phyloP scores from a whole-genome alignment of 2,888 invertebrate species.

The Philhelius pedissequus region DNA sequence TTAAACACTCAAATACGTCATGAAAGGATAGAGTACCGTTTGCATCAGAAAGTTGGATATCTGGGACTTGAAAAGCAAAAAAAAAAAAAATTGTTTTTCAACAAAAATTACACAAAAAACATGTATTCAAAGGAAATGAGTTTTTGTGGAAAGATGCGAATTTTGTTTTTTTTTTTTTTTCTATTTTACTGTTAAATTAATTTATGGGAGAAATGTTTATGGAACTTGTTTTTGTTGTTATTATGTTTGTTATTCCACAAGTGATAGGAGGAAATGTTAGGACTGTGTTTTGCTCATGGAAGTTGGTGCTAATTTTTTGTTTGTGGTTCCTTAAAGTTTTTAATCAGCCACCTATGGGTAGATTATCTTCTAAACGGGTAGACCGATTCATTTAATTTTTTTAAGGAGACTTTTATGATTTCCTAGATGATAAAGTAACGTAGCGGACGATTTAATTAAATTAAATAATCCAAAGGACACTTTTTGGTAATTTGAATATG shows the following conservation, averaged over 20 bases:
- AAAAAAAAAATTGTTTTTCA: neutral
- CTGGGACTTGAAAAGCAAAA: slow-evolving; percentile 1
- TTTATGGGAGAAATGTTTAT: slow-evolving; percentile 22
- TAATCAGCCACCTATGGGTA: neutral
- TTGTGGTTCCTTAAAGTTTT: slow-evolving; percentile 1
- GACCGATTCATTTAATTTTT: too few species aligned
- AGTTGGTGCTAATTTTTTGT: slow-evolving; percentile 43
- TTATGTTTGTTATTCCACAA: neutral
- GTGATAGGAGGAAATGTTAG: neutral
- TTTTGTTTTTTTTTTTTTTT: slow-evolving; percentile 14
- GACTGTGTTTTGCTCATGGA: neutral
- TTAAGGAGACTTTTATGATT: too few species aligned
- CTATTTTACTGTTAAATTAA: slow-evolving; percentile 28
- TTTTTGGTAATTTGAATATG: too few species aligned
- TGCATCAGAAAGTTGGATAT: neutral
- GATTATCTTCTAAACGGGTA: too few species aligned
- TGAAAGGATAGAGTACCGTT: neutral
- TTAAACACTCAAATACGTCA: too few species aligned
- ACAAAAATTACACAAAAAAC: neutral
- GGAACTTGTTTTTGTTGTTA: neutral
- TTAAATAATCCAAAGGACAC: too few species aligned
- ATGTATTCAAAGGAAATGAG: neutral
- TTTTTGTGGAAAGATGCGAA: neutral
- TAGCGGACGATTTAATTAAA: too few species aligned
- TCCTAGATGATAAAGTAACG: too few species aligned